phyloP scores from a whole-genome alignment of 2,797 vertebrate genomes.

The Hippocampus kuda region DNA sequence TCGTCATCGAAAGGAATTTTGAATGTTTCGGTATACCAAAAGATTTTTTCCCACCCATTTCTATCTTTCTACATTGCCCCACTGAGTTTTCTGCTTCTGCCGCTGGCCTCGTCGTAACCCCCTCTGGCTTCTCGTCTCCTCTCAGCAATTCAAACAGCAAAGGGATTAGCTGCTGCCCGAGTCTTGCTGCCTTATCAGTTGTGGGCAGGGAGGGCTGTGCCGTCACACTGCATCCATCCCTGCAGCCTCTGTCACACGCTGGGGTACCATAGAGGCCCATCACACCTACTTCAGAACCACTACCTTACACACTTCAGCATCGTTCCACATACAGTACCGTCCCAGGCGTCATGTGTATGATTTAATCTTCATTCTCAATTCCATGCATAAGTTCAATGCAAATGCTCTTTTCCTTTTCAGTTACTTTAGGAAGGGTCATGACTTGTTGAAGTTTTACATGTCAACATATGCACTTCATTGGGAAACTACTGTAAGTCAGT shows the following conservation, averaged over 20 bases:
- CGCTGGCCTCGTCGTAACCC: slow-evolving; percentile 43
- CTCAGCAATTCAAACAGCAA: slow-evolving; percentile 44
- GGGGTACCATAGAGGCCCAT: slow-evolving; percentile 12
- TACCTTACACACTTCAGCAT: slow-evolving; percentile 13
- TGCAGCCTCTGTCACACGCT: slow-evolving; percentile 33
- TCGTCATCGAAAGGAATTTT: not conserved
- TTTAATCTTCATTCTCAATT: not conserved
- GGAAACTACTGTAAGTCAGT: not conserved
- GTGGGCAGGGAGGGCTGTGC: slow-evolving; percentile 41
- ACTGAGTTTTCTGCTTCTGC: slow-evolving; percentile 18
- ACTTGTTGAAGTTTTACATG: slow-evolving; percentile 11
- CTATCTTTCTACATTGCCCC: slow-evolving; percentile 7
- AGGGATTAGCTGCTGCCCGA: slow-evolving; percentile 49
- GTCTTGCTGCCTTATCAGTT: slow-evolving; percentile 55
- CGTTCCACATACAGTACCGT: slow-evolving; percentile 14
- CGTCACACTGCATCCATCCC: slow-evolving; percentile 39
- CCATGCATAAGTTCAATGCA: slow-evolving; percentile 11
- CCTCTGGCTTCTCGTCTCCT: slow-evolving; percentile 37
- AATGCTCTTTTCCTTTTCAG: slow-evolving; percentile 10
- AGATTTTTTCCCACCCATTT: slow-evolving; percentile 13
- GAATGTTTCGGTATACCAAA: slow-evolving; percentile 10
- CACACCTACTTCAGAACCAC: not conserved
- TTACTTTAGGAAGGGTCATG: slow-evolving; percentile 11
- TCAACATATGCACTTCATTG: too few species aligned
- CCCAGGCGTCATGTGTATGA: not conserved